phyloP scores from a whole-genome alignment of 2,797 vertebrate genomes.

The Gymnocypris eckloni region DNA sequence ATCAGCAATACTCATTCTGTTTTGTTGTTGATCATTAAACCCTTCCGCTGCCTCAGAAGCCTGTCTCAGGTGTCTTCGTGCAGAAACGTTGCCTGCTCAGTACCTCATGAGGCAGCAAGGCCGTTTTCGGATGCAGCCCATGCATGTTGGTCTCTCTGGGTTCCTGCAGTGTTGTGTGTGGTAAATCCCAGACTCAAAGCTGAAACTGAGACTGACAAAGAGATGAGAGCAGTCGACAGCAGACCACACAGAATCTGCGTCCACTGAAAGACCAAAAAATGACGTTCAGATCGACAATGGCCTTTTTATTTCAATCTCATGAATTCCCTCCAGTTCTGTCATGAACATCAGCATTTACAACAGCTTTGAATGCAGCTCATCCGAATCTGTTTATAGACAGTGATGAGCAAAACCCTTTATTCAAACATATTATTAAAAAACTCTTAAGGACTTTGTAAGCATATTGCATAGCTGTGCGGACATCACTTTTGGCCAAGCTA shows the following conservation, averaged over 20 bases:
- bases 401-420: background rate
- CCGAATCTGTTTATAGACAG: background rate
- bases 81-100: no score
- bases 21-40: no score
- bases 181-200: conserved; percentile 64
- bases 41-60: no score
- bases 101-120: no score
- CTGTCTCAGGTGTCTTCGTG: no score
- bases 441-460: background rate
- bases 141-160: background rate
- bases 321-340: background rate
- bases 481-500: background rate
- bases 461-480: background rate
- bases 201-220: conserved; percentile 76
- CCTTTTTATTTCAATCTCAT: background rate
- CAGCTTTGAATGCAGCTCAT: background rate
- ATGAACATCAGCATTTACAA: background rate
- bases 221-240: background rate
- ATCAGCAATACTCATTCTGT: no score
- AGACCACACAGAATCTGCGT: background rate
- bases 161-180: conserved; percentile 11
- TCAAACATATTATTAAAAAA: background rate
- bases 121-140: no score
- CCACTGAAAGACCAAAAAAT: background rate
- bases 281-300: background rate